phyloP scores from a whole-genome alignment of 2,888 invertebrate genomes.

The Pristionchus entomophagus region DNA sequence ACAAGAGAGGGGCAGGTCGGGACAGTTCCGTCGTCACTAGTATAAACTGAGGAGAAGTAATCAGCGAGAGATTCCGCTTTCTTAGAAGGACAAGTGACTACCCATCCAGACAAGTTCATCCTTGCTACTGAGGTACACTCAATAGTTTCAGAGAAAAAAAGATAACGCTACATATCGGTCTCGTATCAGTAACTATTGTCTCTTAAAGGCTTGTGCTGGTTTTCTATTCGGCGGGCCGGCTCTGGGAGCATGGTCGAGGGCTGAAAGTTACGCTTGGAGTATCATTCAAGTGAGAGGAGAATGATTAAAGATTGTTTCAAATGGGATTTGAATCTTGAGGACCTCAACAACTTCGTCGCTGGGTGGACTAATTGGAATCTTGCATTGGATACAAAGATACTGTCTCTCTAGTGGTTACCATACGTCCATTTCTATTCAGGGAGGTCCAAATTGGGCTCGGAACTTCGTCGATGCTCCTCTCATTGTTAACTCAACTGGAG shows the following conservation, averaged over 20 bases:
- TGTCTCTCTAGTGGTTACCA: neutral
- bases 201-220: conserved; percentile 30
- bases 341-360: conserved; percentile 32
- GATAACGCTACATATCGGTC: too few relatives aligned
- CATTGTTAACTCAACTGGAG: conserved; percentile 20
- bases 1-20: too few relatives aligned
- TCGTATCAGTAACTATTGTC: neutral
- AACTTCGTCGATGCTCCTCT: conserved; percentile 47
- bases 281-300: conserved; percentile 37
- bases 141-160: too few relatives aligned
- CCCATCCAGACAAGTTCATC: conserved; percentile 44
- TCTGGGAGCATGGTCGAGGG: conserved; percentile 15
- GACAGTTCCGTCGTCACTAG: too few relatives aligned
- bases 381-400: conserved; percentile 10
- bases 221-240: neutral
- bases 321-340: too few relatives aligned
- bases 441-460: conserved; percentile 42
- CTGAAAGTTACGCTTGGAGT: conserved; percentile 22
- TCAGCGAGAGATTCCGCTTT: too few relatives aligned
- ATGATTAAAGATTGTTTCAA: too few relatives aligned
- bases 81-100: too few relatives aligned
- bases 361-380: conserved; percentile 47
- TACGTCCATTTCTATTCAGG: too few relatives aligned
- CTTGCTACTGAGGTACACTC: conserved; percentile 45
- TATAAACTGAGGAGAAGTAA: too few relatives aligned